Percentiles rank a stretch among this genome's conserved stretches.
Conservation (phyloP, 2,797 vertebrate genomes). For the Pangasius krempfi region DNA sequence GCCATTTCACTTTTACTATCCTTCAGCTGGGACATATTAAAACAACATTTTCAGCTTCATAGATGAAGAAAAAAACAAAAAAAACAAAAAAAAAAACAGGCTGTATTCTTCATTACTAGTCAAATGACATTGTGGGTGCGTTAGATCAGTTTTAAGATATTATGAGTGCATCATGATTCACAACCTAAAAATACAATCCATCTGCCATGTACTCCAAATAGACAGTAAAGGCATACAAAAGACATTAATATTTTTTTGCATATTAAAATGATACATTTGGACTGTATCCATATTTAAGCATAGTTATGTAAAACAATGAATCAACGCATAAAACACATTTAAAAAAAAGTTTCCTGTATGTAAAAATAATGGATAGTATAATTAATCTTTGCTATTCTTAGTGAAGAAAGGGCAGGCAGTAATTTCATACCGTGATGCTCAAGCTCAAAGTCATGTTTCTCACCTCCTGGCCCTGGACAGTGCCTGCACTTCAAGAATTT, state of each 20-base stretch:
- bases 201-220: slow-evolving; percentile 30
- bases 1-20: slow-evolving; percentile 64
- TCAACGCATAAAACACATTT: neutral
- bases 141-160: slow-evolving; percentile 10
- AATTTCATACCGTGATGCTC: slow-evolving; percentile 12
- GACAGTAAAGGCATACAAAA: slow-evolving; percentile 24
- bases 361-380: slow-evolving; percentile 24
- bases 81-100: slow-evolving; percentile 42
- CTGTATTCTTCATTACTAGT: slow-evolving; percentile 4
- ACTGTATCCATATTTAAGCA: slow-evolving; percentile 21
- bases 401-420: neutral
- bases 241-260: neutral
- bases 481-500: slow-evolving; percentile 13
- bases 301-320: slow-evolving; percentile 10
- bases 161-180: neutral
- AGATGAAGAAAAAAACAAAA: slow-evolving; percentile 41
- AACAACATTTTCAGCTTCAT: slow-evolving; percentile 42
- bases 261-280: slow-evolving; percentile 15
- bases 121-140: slow-evolving; percentile 2
- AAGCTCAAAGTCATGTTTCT: neutral
- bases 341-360: neutral
- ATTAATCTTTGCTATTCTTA: slow-evolving; percentile 5
- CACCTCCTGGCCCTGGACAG: neutral
- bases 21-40: slow-evolving; percentile 57
- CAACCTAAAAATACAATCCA: slow-evolving; percentile 35